phyloP scores from a whole-genome alignment of 2,888 invertebrate genomes.

The Cataglyphis livida region DNA sequence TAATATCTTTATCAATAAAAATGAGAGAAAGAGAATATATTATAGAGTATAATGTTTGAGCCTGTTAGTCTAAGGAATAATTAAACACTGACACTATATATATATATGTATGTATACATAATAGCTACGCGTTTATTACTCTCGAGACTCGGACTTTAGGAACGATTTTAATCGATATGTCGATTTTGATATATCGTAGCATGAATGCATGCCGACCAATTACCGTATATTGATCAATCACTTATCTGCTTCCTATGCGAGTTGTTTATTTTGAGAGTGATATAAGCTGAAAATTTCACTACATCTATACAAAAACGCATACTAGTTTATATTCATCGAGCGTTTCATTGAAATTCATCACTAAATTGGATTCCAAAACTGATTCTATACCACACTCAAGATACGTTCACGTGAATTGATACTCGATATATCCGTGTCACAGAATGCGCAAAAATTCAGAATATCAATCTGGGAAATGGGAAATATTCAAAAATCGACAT shows the following conservation, averaged over 20 bases:
- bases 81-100: not conserved
- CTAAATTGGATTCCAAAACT: constrained; percentile 25
- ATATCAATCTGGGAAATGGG: not conserved
- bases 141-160: constrained; percentile 1
- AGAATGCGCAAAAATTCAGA: constrained; percentile 11
- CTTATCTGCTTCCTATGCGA: constrained; percentile 18
- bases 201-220: constrained; percentile 19
- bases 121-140: not conserved
- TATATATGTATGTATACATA: not conserved
- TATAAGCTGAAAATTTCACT: constrained; percentile 27
- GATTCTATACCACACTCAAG: constrained; percentile 1
- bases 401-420: constrained; percentile 27
- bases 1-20: not conserved
- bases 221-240: constrained; percentile 37
- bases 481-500: constrained; percentile 12
- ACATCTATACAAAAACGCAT: constrained; percentile 15
- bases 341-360: constrained; percentile 35
- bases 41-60: not conserved
- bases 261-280: constrained; percentile 18
- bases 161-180: constrained; percentile 38
- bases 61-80: not conserved
- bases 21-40: not conserved
- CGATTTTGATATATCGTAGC: constrained; percentile 29
- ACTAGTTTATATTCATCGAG: constrained; percentile 28
- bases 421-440: constrained; percentile 4